These are phyloP conservation scores for Neoaliturus tenellus DNA, from an alignment of 2,888 invertebrate species.

Conservation along the genomic window DNA sequence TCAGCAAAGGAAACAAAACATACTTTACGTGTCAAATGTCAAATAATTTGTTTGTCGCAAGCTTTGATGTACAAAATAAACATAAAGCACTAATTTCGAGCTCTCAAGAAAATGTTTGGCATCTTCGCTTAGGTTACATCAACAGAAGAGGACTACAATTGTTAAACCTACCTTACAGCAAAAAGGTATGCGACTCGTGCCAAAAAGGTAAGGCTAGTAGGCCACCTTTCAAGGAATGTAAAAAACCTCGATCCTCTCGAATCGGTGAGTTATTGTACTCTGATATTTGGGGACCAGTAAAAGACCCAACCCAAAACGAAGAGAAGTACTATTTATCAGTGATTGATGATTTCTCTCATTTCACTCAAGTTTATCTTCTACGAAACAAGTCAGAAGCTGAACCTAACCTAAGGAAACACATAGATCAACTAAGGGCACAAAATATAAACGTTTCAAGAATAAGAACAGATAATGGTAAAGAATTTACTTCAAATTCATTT, in stretches of 20 bases:
- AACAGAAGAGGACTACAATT: neutral
- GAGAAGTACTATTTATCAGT: neutral
- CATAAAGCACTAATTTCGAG: no score
- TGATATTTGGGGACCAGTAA: neutral
- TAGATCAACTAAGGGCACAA: neutral
- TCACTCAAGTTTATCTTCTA: neutral
- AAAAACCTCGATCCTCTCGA: neutral
- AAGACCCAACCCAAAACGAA: neutral
- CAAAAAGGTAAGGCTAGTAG: slow-evolving; percentile 39
- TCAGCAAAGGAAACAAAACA: neutral
- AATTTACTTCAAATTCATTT: slow-evolving; percentile 55
- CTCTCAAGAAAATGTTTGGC: neutral
- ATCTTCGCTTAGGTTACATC: neutral
- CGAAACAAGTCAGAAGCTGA: no score
- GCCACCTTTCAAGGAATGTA: slow-evolving; percentile 39
- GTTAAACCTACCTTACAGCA: neutral
- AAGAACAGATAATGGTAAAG: slow-evolving; percentile 63
- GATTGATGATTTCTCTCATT: neutral
- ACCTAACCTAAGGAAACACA: no score
- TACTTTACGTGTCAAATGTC: neutral
- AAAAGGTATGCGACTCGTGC: slow-evolving; percentile 3
- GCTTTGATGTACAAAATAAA: no score
- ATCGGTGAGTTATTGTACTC: neutral
- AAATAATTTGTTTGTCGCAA: no score
- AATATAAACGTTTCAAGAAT: slow-evolving; percentile 21